Conservation (phyloP, 2,113 vertebrate genomes). For the Notothenia rossii region DNA sequence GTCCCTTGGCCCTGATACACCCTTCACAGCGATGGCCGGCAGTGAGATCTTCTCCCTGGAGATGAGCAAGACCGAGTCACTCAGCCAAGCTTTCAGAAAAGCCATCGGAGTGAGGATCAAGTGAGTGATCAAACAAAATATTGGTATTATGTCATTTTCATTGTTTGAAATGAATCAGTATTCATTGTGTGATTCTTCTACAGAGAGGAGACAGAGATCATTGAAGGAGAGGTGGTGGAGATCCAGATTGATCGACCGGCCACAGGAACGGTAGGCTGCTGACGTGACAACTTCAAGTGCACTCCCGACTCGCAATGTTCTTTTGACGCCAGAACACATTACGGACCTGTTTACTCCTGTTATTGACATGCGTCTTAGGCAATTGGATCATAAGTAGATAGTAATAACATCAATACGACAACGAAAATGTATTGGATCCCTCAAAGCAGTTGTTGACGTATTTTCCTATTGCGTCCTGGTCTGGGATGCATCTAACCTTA, state of each 20-base stretch:
- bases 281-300: neutral
- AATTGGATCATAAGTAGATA: too few species aligned
- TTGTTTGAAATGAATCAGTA: neutral
- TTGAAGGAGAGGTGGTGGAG: slow-evolving; percentile 96
- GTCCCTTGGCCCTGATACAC: slow-evolving; percentile 90
- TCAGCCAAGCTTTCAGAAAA: slow-evolving; percentile 93
- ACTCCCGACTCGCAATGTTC: neutral
- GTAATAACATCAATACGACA: too few species aligned
- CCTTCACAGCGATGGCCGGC: slow-evolving; percentile 92
- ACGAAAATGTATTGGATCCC: too few species aligned
- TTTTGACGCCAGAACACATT: neutral
- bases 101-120: slow-evolving; percentile 95
- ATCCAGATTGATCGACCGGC: slow-evolving; percentile 96
- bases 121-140: slow-evolving; percentile 76
- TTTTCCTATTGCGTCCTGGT: too few species aligned
- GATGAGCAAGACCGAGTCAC: slow-evolving; percentile 95
- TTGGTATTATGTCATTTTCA: neutral
- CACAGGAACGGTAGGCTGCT: slow-evolving; percentile 90
- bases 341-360: too few species aligned
- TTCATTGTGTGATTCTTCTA: slow-evolving; percentile 19
- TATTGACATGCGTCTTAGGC: too few species aligned
- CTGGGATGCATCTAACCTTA: too few species aligned
- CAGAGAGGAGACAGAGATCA: slow-evolving; percentile 96
- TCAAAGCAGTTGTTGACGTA: too few species aligned
- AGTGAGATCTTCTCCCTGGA: slow-evolving; percentile 96